A percentile compares a stretch with the other conserved stretches of the same genome.
These are phyloP conservation scores for Coryphaenoides rupestris DNA, from an alignment of 2,113 vertebrate genomes.

Conservation along the genomic window DNA sequence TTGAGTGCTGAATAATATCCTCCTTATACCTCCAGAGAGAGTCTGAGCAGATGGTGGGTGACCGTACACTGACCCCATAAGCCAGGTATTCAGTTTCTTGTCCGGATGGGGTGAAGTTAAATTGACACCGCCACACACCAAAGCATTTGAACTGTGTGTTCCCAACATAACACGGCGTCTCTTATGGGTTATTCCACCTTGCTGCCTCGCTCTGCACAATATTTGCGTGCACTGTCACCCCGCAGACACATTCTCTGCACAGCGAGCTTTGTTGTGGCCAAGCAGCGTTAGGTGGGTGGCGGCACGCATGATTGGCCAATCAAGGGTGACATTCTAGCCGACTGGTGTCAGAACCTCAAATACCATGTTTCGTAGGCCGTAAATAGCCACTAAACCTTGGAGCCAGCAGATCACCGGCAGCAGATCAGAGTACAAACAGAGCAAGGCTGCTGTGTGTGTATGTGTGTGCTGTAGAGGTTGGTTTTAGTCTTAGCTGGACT, in stretches of 20 bases:
- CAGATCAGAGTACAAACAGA: constrained; percentile 17
- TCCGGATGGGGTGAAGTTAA: background rate
- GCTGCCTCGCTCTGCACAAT: constrained; percentile 5
- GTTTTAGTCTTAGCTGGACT: constrained; percentile 33
- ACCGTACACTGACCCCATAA: background rate
- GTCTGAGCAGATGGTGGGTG: background rate
- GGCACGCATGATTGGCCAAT: constrained; percentile 25
- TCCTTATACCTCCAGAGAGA: background rate
- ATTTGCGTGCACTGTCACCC: constrained; percentile 39
- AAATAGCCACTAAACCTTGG: constrained; percentile 35
- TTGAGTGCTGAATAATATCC: background rate
- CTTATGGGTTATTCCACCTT: background rate
- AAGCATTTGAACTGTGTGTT: background rate
- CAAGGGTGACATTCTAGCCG: constrained; percentile 35
- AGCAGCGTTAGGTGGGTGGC: background rate
- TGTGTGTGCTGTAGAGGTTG: constrained; percentile 10
- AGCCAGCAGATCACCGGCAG: constrained; percentile 36
- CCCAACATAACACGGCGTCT: background rate
- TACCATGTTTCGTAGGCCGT: constrained; percentile 15
- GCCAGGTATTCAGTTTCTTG: no score
- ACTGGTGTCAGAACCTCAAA: constrained; percentile 25
- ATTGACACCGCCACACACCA: background rate
- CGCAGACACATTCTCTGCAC: constrained; percentile 20
- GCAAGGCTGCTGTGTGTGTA: background rate
- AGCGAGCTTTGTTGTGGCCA: constrained; percentile 13